These are phyloP conservation scores for Pavo muticus DNA, from an alignment of 2,113 vertebrate genomes.

Conservation along the genomic window DNA sequence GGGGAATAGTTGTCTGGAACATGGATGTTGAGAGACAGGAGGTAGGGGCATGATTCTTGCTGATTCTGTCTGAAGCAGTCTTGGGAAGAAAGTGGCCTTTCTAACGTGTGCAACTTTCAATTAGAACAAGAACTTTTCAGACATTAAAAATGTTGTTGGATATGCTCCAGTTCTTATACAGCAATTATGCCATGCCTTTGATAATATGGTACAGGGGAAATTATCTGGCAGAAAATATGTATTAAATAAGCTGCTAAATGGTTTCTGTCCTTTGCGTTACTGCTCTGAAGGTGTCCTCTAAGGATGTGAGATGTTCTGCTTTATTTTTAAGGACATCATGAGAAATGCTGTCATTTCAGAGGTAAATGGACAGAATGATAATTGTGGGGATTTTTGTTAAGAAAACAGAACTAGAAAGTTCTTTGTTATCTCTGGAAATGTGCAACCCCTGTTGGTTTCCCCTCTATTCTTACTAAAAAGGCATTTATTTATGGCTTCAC, in stretches of 20 bases:
- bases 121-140: background rate
- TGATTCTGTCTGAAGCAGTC: background rate
- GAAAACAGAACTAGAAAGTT: background rate
- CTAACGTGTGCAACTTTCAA: background rate
- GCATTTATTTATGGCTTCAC: background rate
- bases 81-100: background rate
- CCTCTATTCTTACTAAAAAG: background rate
- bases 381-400: background rate
- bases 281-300: background rate
- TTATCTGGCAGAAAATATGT: background rate
- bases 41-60: conserved; percentile 77
- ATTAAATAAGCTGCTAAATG: conserved; percentile 8
- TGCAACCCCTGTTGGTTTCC: background rate
- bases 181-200: background rate
- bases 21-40: conserved; percentile 98
- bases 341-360: background rate
- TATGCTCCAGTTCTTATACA: background rate
- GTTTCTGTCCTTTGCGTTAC: background rate
- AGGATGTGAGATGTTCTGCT: background rate
- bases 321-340: background rate
- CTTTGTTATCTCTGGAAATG: background rate
- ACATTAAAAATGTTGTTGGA: conserved; percentile 27
- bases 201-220: conserved; percentile 16
- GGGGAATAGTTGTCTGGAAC: conserved; percentile 97
- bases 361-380: background rate